Percentiles rank a stretch among this genome's conserved stretches.
These are phyloP conservation scores for Stenchaetothrips biformis DNA, from an alignment of 2,888 invertebrate species.

Conservation along the genomic window DNA sequence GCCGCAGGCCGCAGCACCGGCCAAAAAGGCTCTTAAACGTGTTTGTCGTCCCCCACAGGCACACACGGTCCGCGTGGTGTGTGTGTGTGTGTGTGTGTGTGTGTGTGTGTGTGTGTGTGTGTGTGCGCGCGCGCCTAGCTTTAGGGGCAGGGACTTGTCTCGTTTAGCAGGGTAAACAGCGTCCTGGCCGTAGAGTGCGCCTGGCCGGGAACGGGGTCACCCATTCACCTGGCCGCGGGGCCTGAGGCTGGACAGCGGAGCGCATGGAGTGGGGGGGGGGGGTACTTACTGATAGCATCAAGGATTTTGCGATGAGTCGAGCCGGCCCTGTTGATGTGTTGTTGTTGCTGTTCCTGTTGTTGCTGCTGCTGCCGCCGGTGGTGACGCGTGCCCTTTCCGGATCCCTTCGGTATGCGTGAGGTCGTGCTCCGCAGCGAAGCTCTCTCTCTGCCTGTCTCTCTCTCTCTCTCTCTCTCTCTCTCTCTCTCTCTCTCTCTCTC, in stretches of 20 bases:
- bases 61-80: not conserved
- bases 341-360: constrained; percentile 15
- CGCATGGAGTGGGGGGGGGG: not conserved
- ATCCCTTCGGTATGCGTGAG: constrained; percentile 11
- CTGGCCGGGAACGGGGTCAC: not conserved
- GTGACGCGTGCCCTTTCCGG: too few relatives aligned
- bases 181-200: not conserved
- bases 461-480: too few relatives aligned
- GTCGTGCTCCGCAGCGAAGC: not conserved
- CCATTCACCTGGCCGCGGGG: not conserved
- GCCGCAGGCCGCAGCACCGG: not conserved
- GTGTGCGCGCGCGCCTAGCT: not conserved
- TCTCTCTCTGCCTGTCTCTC: constrained; percentile 17
- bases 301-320: not conserved
- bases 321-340: not conserved
- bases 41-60: too few relatives aligned
- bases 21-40: not conserved
- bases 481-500: too few relatives aligned
- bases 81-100: too few relatives aligned
- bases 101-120: too few relatives aligned
- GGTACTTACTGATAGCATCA: not conserved
- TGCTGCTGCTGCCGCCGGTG: too few relatives aligned
- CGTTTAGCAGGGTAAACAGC: not conserved
- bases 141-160: not conserved
- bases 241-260: too few relatives aligned